Evolutionary conservation across 2,797 vertebrate genomes (phyloP).

Genomic region (Gouania willdenowi): DNA sequence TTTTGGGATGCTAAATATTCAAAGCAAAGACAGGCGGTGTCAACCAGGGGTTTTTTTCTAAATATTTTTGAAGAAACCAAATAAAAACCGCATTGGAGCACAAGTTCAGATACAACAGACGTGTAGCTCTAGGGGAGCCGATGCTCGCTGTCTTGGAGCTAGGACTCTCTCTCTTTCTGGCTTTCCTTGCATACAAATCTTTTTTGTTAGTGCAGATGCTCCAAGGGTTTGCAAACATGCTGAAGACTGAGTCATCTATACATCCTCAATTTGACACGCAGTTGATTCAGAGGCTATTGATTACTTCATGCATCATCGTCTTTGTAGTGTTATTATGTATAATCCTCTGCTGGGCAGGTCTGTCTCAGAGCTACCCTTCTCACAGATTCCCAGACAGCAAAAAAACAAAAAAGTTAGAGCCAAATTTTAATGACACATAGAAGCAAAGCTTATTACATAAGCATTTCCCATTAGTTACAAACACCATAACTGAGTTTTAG

Average conservation of each 20-base stretch:
- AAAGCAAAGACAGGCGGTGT: constrained; percentile 24
- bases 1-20: constrained; percentile 48
- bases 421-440: constrained; percentile 19
- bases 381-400: too few species aligned
- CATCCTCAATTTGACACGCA: constrained; percentile 48
- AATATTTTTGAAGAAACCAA: constrained; percentile 15
- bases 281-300: constrained; percentile 56
- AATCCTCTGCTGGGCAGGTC: constrained; percentile 13
- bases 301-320: constrained; percentile 41
- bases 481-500: constrained; percentile 13
- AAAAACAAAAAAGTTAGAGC: constrained; percentile 1
- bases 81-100: constrained; percentile 24
- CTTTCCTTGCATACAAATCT: constrained; percentile 43
- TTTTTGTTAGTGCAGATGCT: constrained; percentile 54
- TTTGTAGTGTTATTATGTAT: constrained; percentile 30
- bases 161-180: constrained; percentile 16
- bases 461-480: constrained; percentile 28
- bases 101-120: constrained; percentile 42
- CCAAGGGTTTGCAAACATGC: constrained; percentile 51
- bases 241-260: constrained; percentile 56
- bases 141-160: constrained; percentile 28
- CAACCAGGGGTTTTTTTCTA: constrained; percentile 18
- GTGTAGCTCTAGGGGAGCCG: constrained; percentile 45
- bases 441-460: constrained; percentile 13
- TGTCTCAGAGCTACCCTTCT: constrained; percentile 5